Evolutionary conservation across 2,113 vertebrate species (phyloP).

Genomic region (Aix galericulata): DNA sequence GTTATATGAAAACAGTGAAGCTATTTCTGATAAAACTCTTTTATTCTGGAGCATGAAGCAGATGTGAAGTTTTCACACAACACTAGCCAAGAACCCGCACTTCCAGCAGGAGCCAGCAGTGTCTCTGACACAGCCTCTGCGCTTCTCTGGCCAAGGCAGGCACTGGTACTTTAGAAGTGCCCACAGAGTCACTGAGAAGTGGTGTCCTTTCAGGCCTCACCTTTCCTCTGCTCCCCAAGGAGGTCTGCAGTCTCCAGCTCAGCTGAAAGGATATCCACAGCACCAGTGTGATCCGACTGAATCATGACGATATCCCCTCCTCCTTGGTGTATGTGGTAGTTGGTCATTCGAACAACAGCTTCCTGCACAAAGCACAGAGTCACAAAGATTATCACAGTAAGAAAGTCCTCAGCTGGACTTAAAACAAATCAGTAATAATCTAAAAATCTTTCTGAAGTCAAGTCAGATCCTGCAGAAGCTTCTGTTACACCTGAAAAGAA

Average conservation of each 20-base stretch:
- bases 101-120: background rate
- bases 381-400: background rate
- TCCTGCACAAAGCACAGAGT: conserved; percentile 62
- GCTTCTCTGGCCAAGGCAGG: background rate
- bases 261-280: conserved; percentile 76
- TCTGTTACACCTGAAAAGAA: background rate
- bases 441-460: background rate
- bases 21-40: background rate
- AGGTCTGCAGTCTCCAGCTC: conserved; percentile 78
- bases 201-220: conserved; percentile 52
- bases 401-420: background rate
- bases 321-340: conserved; percentile 71
- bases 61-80: background rate
- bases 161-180: background rate
- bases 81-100: background rate
- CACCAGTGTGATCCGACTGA: conserved; percentile 82
- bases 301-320: conserved; percentile 84
- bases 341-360: conserved; percentile 61
- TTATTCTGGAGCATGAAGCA: background rate
- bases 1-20: background rate
- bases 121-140: background rate
- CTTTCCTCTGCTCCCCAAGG: conserved; percentile 79
- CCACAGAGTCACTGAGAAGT: background rate
- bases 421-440: background rate
- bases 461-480: background rate